Evolutionary conservation across 2,888 invertebrate species (phyloP).

Genomic region (Drosophila nigricruria): DNA sequence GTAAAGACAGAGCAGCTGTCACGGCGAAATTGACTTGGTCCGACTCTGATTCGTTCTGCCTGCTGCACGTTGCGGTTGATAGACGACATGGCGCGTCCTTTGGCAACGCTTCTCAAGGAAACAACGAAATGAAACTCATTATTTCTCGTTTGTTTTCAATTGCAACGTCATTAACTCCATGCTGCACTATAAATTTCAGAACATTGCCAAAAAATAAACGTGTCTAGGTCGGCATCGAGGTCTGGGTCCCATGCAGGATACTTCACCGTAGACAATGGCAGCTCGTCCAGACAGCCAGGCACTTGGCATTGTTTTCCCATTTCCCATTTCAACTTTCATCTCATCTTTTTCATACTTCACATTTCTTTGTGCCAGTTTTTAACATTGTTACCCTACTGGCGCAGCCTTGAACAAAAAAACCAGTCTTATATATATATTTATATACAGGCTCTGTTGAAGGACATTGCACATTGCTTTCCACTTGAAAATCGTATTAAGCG

Average conservation of each 20-base stretch:
- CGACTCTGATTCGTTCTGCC: conserved; percentile 52
- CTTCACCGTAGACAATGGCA: conserved; percentile 66
- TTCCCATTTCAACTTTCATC: conserved; percentile 14
- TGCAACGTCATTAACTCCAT: conserved; percentile 74
- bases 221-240: conserved; percentile 35
- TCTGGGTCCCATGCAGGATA: conserved; percentile 40
- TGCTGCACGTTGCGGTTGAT: conserved; percentile 71
- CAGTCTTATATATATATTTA: conserved; percentile 19
- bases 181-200: conserved; percentile 61
- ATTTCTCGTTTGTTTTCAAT: conserved; percentile 79
- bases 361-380: conserved; percentile 57
- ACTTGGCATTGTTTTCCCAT: conserved; percentile 61
- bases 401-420: conserved; percentile 62
- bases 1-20: conserved; percentile 60
- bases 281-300: conserved; percentile 68
- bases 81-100: conserved; percentile 68
- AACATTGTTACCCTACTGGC: conserved; percentile 55
- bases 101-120: conserved; percentile 43
- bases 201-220: conserved; percentile 63
- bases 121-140: conserved; percentile 67
- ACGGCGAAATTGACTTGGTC: conserved; percentile 56
- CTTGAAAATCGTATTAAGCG: conserved; percentile 77
- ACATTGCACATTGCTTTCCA: conserved; percentile 60
- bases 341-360: conserved; percentile 28
- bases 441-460: conserved; percentile 13